Percentiles rank a stretch among this genome's conserved stretches.
These are phyloP conservation scores for Entomobrya multifasciata DNA, from an alignment of 2,888 invertebrate species.

Conservation along the genomic window DNA sequence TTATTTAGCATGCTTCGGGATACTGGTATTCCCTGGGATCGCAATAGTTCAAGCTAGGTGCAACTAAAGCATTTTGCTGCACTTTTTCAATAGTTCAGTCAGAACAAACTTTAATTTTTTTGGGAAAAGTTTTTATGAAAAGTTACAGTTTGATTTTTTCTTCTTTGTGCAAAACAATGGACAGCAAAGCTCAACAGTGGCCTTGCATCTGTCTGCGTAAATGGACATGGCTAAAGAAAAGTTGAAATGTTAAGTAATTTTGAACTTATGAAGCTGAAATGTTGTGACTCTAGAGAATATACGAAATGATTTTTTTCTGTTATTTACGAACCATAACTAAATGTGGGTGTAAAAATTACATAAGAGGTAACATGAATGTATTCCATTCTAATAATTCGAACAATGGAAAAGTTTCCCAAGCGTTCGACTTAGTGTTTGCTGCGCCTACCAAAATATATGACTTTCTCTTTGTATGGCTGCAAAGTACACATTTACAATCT, in stretches of 20 bases:
- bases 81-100: slow-evolving; percentile 1
- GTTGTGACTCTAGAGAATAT: not conserved
- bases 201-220: not conserved
- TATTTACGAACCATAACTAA: no score
- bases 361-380: not conserved
- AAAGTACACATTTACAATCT: no score
- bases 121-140: not conserved
- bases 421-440: no score
- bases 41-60: slow-evolving; percentile 15
- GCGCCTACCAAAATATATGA: no score
- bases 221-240: no score
- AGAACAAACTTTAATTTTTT: not conserved
- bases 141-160: not conserved
- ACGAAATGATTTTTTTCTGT: not conserved
- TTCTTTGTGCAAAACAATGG: not conserved
- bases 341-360: not conserved
- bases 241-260: no score
- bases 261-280: no score
- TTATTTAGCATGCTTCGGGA: not conserved
- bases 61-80: slow-evolving; percentile 18
- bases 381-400: no score
- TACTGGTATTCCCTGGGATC: not conserved
- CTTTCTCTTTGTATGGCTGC: no score
- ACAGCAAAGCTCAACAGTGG: not conserved
- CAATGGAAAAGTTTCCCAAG: no score